Conservation (phyloP, 2,888 invertebrate genomes). For the Mimas tiliae region DNA sequence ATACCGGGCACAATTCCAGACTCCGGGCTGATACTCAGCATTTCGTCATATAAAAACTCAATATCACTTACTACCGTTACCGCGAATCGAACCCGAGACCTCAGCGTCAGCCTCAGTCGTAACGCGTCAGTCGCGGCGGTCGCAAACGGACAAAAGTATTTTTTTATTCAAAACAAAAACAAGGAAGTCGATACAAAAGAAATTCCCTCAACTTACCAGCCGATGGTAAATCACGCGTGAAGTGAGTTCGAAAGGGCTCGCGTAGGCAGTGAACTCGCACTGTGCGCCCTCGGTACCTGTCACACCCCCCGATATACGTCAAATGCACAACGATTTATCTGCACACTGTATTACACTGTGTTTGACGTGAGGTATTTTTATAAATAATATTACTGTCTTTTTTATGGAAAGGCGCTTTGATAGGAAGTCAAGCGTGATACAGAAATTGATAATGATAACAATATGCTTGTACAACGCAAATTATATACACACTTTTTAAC, state of each 20-base stretch:
- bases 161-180: background rate
- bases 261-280: slow-evolving; percentile 40
- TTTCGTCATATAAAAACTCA: too few relatives aligned
- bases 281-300: slow-evolving; percentile 58
- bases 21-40: too few relatives aligned
- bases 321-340: slow-evolving; percentile 29
- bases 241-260: slow-evolving; percentile 52
- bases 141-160: too few relatives aligned
- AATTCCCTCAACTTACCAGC: slow-evolving; percentile 14
- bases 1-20: too few relatives aligned
- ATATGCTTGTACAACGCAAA: too few relatives aligned
- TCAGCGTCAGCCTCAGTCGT: too few relatives aligned
- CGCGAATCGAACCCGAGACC: too few relatives aligned
- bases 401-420: slow-evolving; percentile 22
- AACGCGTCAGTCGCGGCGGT: too few relatives aligned
- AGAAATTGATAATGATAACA: background rate
- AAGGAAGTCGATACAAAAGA: background rate
- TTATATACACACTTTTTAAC: too few relatives aligned
- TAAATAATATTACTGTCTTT: slow-evolving; percentile 8
- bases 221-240: slow-evolving; percentile 52
- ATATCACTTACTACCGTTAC: too few relatives aligned
- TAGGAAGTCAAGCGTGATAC: background rate
- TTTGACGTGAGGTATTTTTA: slow-evolving; percentile 3
- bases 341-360: slow-evolving; percentile 10
- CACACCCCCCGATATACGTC: slow-evolving; percentile 50